Evolutionary conservation across 2,888 invertebrate species (phyloP).

Genomic region (Arrhopalites spinosus): DNA sequence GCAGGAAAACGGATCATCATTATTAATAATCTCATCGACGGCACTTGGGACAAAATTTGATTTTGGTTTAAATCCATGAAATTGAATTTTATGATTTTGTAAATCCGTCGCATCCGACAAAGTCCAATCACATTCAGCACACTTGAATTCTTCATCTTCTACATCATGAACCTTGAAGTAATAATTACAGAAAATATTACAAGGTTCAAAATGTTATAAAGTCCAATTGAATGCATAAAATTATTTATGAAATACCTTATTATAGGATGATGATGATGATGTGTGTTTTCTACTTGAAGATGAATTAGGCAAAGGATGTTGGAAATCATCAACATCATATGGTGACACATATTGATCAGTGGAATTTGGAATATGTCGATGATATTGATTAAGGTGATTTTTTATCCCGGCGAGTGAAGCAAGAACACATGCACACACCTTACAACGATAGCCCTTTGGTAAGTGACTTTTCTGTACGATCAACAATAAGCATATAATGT

Average conservation of each 20-base stretch:
- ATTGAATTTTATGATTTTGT: slow-evolving; percentile 33
- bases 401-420: not conserved
- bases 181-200: no score
- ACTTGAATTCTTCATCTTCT: slow-evolving; percentile 31
- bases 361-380: not conserved
- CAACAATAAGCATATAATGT: not conserved
- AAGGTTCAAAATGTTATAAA: no score
- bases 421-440: slow-evolving; percentile 11
- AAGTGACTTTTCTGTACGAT: slow-evolving; percentile 23
- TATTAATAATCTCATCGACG: slow-evolving; percentile 1
- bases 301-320: no score
- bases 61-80: slow-evolving; percentile 33
- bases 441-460: slow-evolving; percentile 16
- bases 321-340: no score
- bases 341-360: not conserved
- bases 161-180: not conserved
- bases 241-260: no score
- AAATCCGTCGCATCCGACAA: slow-evolving; percentile 34
- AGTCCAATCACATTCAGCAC: slow-evolving; percentile 33
- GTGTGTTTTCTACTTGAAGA: no score
- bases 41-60: slow-evolving; percentile 1
- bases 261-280: no score
- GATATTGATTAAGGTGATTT: slow-evolving; percentile 13
- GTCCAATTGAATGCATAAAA: no score
- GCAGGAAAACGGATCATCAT: slow-evolving; percentile 26